These are phyloP conservation scores for Aleiodes leptofemur DNA, from an alignment of 2,888 invertebrate species.

Conservation along the genomic window DNA sequence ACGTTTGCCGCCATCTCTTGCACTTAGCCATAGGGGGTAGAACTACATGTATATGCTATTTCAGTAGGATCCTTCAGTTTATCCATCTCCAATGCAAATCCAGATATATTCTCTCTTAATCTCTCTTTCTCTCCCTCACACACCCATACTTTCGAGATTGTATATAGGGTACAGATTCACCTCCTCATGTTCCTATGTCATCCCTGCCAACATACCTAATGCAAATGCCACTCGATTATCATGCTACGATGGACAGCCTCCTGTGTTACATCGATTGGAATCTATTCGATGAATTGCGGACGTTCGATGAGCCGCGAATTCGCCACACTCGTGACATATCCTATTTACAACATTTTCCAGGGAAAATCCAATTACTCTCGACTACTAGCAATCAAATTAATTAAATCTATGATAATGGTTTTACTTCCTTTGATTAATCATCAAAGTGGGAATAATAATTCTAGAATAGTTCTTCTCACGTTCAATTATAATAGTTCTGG, in stretches of 20 bases:
- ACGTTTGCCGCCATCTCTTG: conserved; percentile 73
- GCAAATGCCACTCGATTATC: conserved; percentile 47
- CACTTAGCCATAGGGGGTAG: conserved; percentile 65
- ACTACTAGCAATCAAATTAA: conserved; percentile 2
- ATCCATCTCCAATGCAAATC: conserved; percentile 69
- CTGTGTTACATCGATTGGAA: conserved; percentile 30
- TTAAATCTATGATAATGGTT: neutral
- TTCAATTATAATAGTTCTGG: too few relatives aligned
- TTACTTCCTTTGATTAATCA: neutral
- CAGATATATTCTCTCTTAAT: conserved; percentile 27
- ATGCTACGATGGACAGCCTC: conserved; percentile 30
- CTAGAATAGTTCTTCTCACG: too few relatives aligned
- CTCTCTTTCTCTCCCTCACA: neutral
- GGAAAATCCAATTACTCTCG: neutral
- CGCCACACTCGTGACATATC: conserved; percentile 8
- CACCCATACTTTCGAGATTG: neutral
- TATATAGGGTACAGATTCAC: too few relatives aligned
- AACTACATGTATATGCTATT: conserved; percentile 59
- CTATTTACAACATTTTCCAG: conserved; percentile 23
- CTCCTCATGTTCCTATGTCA: conserved; percentile 1
- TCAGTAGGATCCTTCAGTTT: conserved; percentile 66
- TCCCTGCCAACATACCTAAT: conserved; percentile 26
- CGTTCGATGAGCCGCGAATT: conserved; percentile 33
- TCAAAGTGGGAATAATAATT: too few relatives aligned
- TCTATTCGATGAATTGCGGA: conserved; percentile 36